Evolutionary conservation across 2,113 vertebrate species (phyloP), one percentile per base, ranked within the genome.

Genomic region (Sminthopsis crassicaudata): DNA sequence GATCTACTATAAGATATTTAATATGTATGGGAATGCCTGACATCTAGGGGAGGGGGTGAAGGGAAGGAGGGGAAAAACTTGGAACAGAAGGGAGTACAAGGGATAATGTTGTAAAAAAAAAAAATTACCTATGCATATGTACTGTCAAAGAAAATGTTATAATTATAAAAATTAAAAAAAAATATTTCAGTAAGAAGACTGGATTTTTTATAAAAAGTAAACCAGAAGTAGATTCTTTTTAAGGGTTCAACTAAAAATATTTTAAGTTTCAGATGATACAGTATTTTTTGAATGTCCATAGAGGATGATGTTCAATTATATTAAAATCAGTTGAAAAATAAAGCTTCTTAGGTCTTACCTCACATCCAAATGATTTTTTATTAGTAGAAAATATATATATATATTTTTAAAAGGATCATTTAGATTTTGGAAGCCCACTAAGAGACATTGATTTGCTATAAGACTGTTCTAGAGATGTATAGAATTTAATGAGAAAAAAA

Each of bases 281-380:
- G 12, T 91, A 51, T 94, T 94, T 19, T 84, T 89, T 60, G 91
- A 42, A 67, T 53, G 91, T 53, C 53, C 51, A 46, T 4, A 53
- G 48, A 23, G 90, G 91, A 92, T 26, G 46, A 8, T 96, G 22
- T 91, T 88, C 57, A 94, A 94, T 26, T 10, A 76, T 26, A 30
- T 26, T 94, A 89, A 89, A 53, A n/a, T 0, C 55, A 89, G 23
- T 53, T 53, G 53, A 94, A 94, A 2, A 22, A 53, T 27, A 90
- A n/a, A 57, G 60, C 89, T 90, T 19, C 57, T 55, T 30, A 36
- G 52, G 12, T 3, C 36, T 91, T 93, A 89, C 26, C 51, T 60
- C 26, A 91, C 53, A 11, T 90, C 50, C 91, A 91, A 92, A 92
- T 92, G 94, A 57, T 46, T 92, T 95, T 94, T 91, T 90, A 92